Conservation (phyloP, 2,113 vertebrate species). For the human (Homo sapiens) region GRCh38 chr9:73040001-73040500, state of each 20-base stretch:
- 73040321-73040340: neutral
- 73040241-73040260: neutral
- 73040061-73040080: neutral
- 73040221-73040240: neutral
- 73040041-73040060: neutral
- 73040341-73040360: too few species aligned
- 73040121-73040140: neutral
- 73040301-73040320: neutral
- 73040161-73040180: neutral
- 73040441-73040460: too few species aligned
- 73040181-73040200: neutral
- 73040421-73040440: too few species aligned
- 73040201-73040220: neutral
- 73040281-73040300: neutral
- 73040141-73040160: neutral
- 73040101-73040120: neutral
- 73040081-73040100: neutral
- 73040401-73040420: too few species aligned
- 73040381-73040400: too few species aligned
- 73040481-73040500: too few species aligned
- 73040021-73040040: neutral
- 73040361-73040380: too few species aligned
- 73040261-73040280: conserved; percentile 11
- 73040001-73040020: neutral
- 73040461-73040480: too few species aligned